These are phyloP conservation scores for Synergus umbraculus DNA, from an alignment of 2,888 invertebrate genomes.

Conservation along the genomic window DNA sequence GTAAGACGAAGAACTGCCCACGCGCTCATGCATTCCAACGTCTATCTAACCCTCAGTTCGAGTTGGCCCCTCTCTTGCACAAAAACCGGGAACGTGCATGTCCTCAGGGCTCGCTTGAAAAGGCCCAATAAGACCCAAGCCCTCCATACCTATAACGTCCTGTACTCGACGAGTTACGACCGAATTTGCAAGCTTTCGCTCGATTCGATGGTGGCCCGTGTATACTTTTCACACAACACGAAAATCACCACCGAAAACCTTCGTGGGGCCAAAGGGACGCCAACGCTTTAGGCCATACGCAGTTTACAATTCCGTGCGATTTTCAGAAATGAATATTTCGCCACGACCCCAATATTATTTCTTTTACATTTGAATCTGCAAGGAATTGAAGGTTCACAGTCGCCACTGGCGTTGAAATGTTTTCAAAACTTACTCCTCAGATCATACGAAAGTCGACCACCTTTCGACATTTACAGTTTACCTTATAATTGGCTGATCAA, in stretches of 20 bases:
- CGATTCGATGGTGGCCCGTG: not conserved
- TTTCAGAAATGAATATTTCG: constrained; percentile 18
- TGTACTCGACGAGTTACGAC: not conserved
- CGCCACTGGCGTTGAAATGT: constrained; percentile 27
- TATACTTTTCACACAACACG: constrained; percentile 34
- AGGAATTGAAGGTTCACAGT: not conserved
- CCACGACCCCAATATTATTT: constrained; percentile 26
- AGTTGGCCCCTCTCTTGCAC: constrained; percentile 56
- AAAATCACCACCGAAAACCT: constrained; percentile 8
- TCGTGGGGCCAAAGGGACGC: constrained; percentile 20
- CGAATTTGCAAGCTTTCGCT: constrained; percentile 5
- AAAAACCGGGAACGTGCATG: constrained; percentile 60
- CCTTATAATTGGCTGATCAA: not conserved
- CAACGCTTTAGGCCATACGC: constrained; percentile 23
- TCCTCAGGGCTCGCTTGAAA: constrained; percentile 64
- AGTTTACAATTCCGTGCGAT: constrained; percentile 38
- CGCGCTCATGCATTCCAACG: constrained; percentile 60
- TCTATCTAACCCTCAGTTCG: constrained; percentile 46
- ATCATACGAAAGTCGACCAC: constrained; percentile 26
- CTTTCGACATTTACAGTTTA: not conserved
- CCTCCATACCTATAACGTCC: not conserved
- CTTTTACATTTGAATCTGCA: constrained; percentile 23
- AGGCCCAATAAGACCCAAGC: constrained; percentile 52
- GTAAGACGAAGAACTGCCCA: constrained; percentile 61
- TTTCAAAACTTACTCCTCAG: constrained; percentile 31